Conservation (phyloP, 1,140 invertebrate genomes). For the Centruroides sculpturatus region DNA sequence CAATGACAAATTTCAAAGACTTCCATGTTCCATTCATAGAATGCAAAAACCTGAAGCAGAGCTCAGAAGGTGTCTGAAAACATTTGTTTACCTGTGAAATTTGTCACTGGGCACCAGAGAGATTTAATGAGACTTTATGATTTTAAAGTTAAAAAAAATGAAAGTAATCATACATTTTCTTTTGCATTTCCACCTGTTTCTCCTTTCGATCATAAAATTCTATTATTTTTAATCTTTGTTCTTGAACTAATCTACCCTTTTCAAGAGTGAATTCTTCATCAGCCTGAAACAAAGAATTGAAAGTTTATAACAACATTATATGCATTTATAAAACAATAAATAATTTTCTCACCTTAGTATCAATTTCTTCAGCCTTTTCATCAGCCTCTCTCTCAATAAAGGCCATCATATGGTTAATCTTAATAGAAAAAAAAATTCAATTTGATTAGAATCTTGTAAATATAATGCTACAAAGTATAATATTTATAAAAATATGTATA, state of each 20-base stretch:
- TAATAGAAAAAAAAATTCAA: constrained; percentile 19
- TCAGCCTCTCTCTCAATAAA: constrained; percentile 99
- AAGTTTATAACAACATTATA: no score
- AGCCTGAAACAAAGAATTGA: constrained; percentile 36
- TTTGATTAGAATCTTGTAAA: no score
- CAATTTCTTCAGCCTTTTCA: constrained; percentile 99
- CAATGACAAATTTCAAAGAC: no score
- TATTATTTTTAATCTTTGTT: constrained; percentile 97
- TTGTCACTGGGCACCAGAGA: no score
- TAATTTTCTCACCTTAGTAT: constrained; percentile 55
- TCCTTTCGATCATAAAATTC: constrained; percentile 99
- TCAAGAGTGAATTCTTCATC: constrained; percentile 99
- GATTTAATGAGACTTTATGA: no score
- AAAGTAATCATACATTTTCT: constrained; percentile 72
- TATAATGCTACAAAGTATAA: no score
- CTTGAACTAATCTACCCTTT: constrained; percentile 93
- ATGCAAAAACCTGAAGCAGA: no score
- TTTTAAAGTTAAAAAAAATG: background rate
- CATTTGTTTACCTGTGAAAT: no score
- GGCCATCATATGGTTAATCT: constrained; percentile 99
- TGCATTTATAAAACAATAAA: background rate
- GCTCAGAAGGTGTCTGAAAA: no score
- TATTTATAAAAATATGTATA: no score
- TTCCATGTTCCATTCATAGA: no score
- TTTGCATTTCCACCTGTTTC: constrained; percentile 97